phyloP scores from a whole-genome alignment of 2,113 vertebrate genomes.

The Bos indicus region DNA sequence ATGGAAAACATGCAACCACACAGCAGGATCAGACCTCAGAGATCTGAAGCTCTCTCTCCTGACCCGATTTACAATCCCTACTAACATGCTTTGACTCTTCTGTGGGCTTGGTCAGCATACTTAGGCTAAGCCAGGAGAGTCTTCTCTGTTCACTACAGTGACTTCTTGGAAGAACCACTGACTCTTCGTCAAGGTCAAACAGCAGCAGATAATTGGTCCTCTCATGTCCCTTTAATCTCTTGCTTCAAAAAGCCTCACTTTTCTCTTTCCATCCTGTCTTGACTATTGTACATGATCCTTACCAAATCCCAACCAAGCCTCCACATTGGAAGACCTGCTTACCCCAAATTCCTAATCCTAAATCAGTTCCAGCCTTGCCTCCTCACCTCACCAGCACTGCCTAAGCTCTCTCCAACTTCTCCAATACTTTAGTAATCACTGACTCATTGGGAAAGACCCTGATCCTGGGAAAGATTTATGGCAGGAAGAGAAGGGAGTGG shows the following conservation, averaged over 20 bases:
- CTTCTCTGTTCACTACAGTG: rapidly evolving
- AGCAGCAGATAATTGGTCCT: background rate
- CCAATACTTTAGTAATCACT: no score
- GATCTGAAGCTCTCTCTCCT: background rate
- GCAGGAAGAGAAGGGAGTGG: background rate
- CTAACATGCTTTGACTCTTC: rapidly evolving
- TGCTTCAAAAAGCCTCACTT: background rate
- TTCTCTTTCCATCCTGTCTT: background rate
- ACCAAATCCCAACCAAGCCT: rapidly evolving
- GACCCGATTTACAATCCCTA: rapidly evolving
- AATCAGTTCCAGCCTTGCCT: background rate
- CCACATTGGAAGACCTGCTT: background rate
- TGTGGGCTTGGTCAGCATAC: rapidly evolving
- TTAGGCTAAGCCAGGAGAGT: rapidly evolving
- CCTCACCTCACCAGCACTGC: rapidly evolving
- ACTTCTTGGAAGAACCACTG: background rate
- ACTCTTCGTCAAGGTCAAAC: background rate
- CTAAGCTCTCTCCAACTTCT: background rate
- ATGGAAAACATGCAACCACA: background rate
- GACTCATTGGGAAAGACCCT: background rate
- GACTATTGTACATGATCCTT: rapidly evolving
- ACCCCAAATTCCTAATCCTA: background rate
- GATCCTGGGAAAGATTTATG: background rate
- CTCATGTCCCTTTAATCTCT: background rate
- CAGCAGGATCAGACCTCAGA: rapidly evolving